A percentile compares a stretch with the other conserved stretches of the same genome.
phyloP scores from a whole-genome alignment of 2,113 vertebrate genomes.

The Sinocyclocheilus anshuiensis region DNA sequence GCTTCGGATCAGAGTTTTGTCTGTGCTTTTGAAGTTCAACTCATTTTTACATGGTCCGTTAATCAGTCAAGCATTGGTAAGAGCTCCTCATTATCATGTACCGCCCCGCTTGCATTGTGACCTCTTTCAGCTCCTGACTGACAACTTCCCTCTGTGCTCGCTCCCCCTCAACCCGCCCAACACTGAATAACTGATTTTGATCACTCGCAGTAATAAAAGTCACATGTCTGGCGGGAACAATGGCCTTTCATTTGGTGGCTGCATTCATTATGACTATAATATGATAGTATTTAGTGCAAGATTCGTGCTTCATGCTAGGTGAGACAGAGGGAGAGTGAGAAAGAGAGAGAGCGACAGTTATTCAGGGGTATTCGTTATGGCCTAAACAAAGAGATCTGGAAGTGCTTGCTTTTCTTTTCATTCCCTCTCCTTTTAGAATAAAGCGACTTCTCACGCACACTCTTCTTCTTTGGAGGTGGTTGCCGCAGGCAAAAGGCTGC shows the following conservation, averaged over 20 bases:
- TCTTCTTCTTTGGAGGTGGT: conserved; percentile 9
- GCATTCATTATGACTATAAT: conserved; percentile 22
- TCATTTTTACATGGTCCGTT: conserved; percentile 2
- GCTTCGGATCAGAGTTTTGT: background rate
- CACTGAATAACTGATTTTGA: conserved; percentile 21
- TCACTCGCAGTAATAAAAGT: conserved; percentile 33
- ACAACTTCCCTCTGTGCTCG: conserved; percentile 38
- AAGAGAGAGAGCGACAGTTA: background rate
- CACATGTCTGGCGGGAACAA: conserved; percentile 28
- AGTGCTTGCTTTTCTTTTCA: conserved; percentile 40
- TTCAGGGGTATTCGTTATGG: conserved; percentile 21
- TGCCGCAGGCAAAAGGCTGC: background rate
- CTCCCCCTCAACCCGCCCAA: conserved; percentile 11
- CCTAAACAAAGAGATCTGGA: conserved; percentile 19
- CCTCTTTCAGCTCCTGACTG: background rate
- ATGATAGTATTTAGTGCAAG: conserved; percentile 18
- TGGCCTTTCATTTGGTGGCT: conserved; percentile 40
- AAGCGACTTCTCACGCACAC: conserved; percentile 35
- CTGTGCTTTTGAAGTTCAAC: background rate
- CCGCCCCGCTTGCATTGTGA: conserved; percentile 5
- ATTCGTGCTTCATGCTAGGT: conserved; percentile 8
- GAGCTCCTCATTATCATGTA: conserved; percentile 32
- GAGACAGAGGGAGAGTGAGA: background rate
- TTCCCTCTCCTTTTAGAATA: background rate
- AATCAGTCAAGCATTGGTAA: conserved; percentile 25